Base-by-base conservation (phyloP, 1,140 invertebrate species). In the Hylaeus volcanicus region DNA sequence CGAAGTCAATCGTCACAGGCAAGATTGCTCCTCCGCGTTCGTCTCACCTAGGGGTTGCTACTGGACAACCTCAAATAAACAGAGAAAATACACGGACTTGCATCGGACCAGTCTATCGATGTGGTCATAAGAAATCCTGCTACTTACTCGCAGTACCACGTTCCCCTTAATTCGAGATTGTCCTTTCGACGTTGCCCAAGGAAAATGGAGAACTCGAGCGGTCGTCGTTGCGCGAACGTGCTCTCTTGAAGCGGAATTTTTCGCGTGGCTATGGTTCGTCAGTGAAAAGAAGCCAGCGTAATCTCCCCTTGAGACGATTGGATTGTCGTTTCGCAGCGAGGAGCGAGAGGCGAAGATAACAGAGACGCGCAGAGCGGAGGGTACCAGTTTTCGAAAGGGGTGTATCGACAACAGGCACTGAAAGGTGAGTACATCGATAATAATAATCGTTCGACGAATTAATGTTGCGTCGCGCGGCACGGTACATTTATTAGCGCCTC, bases 361-460 rank as follows among this genome's bases (percentile, higher is more conserved):
- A 26, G 15, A 9, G 8, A 51, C 26, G 8, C 6, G 11, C 9
- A 11, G 51, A 39, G 8, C 45, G 45, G 53, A 48, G 26, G 60
- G 26, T 26, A 26, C 26, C 26, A 26, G 26, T 26, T 26, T 26
- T 26, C 26, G 26, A 26, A 48, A 26, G 48, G 45, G 12, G 9
- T 15, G 55, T 43, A 53, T n/a, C 48, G 58, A 26, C 5, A 26
- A 26, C 48, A 12, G 11, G 12, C 12, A 61, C 51, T 51, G 15
- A 85, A 53, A 68, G 77, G 81, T 79, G 45, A 83, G 84, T 68
- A 15, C 51, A 69, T 79, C 48, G 56, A 80, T 76, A 39, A 51
- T 41, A 9, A 70, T 70, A 73, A 85, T 82, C 56, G 8, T 55
- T 11, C 14, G 66, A 83, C 73, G 65, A 70, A 86, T 76, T 74